Conservation (phyloP, 2,797 vertebrate species). For the Dryobates pubescens region DNA sequence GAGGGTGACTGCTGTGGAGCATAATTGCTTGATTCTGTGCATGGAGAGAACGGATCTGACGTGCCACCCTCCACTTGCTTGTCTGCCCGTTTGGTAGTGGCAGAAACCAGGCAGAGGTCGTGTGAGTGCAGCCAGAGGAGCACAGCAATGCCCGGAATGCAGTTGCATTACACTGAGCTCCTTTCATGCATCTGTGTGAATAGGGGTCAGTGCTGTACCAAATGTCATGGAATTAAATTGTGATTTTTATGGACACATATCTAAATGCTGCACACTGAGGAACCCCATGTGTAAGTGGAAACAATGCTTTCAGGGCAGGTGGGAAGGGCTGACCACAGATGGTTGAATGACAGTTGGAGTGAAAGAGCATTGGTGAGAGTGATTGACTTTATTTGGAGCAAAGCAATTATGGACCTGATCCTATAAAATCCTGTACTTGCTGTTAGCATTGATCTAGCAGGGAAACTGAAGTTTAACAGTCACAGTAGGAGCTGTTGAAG, state of each 20-base stretch:
- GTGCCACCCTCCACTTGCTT: neutral
- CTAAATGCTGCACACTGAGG: neutral
- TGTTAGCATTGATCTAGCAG: neutral
- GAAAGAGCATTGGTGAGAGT: neutral
- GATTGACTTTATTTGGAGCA: neutral
- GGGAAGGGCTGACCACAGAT: neutral
- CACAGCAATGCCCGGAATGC: accelerated
- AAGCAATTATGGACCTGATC: neutral
- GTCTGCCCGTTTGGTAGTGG: neutral
- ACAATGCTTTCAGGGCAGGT: neutral
- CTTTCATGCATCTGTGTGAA: slow-evolving; percentile 20
- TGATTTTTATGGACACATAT: neutral
- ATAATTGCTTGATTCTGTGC: neutral
- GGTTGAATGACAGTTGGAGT: neutral
- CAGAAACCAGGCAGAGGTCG: slow-evolving; percentile 26
- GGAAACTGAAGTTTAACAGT: neutral
- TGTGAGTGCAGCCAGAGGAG: neutral
- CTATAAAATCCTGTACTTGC: neutral
- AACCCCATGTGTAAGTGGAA: neutral
- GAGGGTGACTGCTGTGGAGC: slow-evolving; percentile 6
- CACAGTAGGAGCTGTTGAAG: neutral
- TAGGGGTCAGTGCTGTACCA: neutral
- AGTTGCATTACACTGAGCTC: neutral
- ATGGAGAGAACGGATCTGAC: neutral
- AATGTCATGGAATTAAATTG: neutral